Base-by-base conservation (phyloP, 2,113 vertebrate genomes). In the Prochilodus magdalenae region DNA sequence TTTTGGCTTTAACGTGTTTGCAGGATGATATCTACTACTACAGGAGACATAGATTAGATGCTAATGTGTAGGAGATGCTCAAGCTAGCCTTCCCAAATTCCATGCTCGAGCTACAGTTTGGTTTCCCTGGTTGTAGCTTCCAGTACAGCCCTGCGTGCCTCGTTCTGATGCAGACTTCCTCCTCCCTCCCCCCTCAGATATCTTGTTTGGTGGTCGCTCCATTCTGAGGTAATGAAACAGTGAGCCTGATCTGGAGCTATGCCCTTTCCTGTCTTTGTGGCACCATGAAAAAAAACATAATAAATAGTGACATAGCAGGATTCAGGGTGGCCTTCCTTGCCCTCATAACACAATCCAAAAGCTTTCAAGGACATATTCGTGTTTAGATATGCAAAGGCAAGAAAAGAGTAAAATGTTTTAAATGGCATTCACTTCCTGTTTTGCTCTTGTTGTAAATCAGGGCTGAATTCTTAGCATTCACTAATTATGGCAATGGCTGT, bases 161-260 rank as follows among this genome's bases (percentile, higher is more conserved):
- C 24, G 8, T 44, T 40, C 22, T 70, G 66, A 44, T 22, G 22
- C 22, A 24, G n/a, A 60, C 62, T 27, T 30, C 59, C 59, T 44
- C 40, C 40, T 44, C 36, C 57, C n/a, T 20, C n/a, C 22, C 40
- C 66, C 74, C 40, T 27, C 27, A 60, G 30, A 16, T 40, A 57
- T 71, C 51, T 47, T 7, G 30, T 26, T 47, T 67, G 33, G 49
- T 49, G 55, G 62, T 81, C 65, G 0, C 77, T 66, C 30, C 47
- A n/a, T 33, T 53, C 40, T 49, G 55, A 44, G 55, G 62, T 82
- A 77, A 82, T 70, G 74, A 83, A 72, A 40, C 78, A 73, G 73
- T 66, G 47, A 69, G 59, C 59, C 11, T 14, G 49, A 69, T 59
- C 29, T 78, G 67, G 70, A 78, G 16, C 36, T 49, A 13, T 78